Evolutionary conservation across 2,888 invertebrate species (phyloP).

Genomic region (Cylindroiulus punctatus): DNA sequence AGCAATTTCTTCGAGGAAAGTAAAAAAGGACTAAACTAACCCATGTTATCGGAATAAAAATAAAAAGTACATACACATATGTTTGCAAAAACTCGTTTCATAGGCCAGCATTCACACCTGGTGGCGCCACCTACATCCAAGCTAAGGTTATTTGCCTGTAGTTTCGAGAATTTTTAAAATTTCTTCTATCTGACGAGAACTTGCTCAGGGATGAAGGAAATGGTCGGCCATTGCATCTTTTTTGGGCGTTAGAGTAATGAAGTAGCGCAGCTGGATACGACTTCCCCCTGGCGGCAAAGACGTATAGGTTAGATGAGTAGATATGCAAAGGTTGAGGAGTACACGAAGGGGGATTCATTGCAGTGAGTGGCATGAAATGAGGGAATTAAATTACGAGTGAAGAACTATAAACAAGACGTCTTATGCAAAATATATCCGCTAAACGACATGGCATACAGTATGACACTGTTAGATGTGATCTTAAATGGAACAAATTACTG

Average conservation of each 20-base stretch:
- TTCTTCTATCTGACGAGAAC: constrained; percentile 7
- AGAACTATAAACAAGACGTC: constrained; percentile 24
- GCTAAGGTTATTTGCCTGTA: constrained; percentile 12
- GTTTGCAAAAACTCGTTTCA: too few species aligned
- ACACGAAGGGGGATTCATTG: constrained; percentile 9
- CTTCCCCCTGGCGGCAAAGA: constrained; percentile 46
- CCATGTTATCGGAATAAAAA: too few species aligned
- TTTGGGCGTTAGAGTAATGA: constrained; percentile 54
- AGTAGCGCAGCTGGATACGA: constrained; percentile 52
- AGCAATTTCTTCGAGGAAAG: too few species aligned
- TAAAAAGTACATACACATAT: too few species aligned
- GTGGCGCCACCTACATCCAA: constrained; percentile 6
- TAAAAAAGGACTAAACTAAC: too few species aligned
- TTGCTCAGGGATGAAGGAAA: constrained; percentile 17
- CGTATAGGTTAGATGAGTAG: constrained; percentile 47
- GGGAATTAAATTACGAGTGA: constrained; percentile 7
- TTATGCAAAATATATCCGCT: not conserved
- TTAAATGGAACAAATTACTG: too few species aligned
- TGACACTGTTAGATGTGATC: not conserved
- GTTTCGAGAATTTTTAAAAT: not conserved
- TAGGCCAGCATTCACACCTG: not conserved
- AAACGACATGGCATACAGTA: not conserved
- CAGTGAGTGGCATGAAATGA: constrained; percentile 20
- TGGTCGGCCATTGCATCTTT: constrained; percentile 46
- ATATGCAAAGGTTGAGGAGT: constrained; percentile 38